A percentile compares a stretch with the other conserved stretches of the same genome.
Conservation (phyloP, 1,140 invertebrate genomes). For the Neodiprion virginianus region DNA sequence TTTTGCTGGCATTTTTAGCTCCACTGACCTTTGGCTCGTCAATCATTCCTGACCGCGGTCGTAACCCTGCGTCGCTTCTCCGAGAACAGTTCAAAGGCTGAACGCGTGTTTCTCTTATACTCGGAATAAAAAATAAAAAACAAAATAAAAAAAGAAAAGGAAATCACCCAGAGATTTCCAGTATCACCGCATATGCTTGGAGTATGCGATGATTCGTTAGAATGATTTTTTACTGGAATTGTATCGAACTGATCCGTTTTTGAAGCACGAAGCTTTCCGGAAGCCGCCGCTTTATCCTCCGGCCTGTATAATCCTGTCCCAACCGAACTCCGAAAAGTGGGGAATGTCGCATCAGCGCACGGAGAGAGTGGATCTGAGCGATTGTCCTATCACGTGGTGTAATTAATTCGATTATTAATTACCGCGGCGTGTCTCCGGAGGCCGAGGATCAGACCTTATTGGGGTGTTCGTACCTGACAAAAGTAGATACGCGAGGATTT, state of each 20-base stretch:
- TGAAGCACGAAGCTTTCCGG: too few species aligned
- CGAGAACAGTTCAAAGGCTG: not conserved
- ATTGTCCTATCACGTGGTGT: not conserved
- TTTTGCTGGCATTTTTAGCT: not conserved
- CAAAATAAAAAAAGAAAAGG: too few species aligned
- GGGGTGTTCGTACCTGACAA: not conserved
- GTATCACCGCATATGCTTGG: too few species aligned
- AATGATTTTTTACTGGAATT: too few species aligned
- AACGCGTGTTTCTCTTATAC: not conserved
- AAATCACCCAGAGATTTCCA: too few species aligned
- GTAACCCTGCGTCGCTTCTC: not conserved
- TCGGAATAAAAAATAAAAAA: too few species aligned
- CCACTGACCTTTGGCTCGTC: not conserved
- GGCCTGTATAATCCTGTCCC: too few species aligned
- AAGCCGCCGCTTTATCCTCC: too few species aligned
- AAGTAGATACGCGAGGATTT: not conserved
- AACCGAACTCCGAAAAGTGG: too few species aligned
- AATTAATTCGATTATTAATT: not conserved
- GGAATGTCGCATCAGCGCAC: too few species aligned
- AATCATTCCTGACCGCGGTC: slow-evolving; percentile 2
- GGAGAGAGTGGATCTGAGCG: not conserved
- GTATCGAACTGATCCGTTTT: too few species aligned
- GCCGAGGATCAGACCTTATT: not conserved
- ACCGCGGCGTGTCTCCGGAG: not conserved
- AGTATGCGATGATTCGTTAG: too few species aligned